These are phyloP conservation scores for Porites cylindrica DNA, from an alignment of 92 coral and sea anemone genomes.

Conservation along the genomic window DNA sequence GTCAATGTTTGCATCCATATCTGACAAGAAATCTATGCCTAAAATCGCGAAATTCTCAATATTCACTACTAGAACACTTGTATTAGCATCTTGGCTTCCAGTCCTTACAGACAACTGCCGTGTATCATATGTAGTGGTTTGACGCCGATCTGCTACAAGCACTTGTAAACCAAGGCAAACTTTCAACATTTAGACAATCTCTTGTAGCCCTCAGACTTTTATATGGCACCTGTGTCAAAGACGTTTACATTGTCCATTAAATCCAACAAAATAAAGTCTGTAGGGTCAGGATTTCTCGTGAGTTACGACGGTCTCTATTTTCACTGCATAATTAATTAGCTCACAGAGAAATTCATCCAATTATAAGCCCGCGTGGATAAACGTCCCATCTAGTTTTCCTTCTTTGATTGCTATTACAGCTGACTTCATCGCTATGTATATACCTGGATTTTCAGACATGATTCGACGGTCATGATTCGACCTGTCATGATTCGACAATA, in stretches of 20 bases:
- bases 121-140: slow-evolving; percentile 6
- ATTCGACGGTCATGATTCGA: no score
- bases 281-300: no score
- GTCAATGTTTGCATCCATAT: slow-evolving; percentile 43
- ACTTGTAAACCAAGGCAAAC: slow-evolving; percentile 49
- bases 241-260: slow-evolving; percentile 30
- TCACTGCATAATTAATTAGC: no score
- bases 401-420: no score
- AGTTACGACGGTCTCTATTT: no score
- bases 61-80: slow-evolving; percentile 55
- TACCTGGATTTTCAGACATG: no score
- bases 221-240: slow-evolving; percentile 42
- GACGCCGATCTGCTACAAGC: slow-evolving; percentile 20
- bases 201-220: slow-evolving; percentile 19
- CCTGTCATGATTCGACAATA: no score
- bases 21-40: slow-evolving; percentile 54
- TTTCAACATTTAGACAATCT: slow-evolving; percentile 28
- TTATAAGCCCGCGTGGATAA: no score
- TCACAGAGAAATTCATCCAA: no score
- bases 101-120: slow-evolving; percentile 24
- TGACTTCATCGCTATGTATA: no score
- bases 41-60: slow-evolving; percentile 49
- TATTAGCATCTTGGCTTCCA: slow-evolving; percentile 45
- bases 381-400: no score
- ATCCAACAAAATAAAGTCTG: no score